Percentiles rank a stretch among this genome's conserved stretches.
These are phyloP conservation scores for Trichonephila clavata DNA, from an alignment of 1,140 invertebrate species.

Conservation along the genomic window DNA sequence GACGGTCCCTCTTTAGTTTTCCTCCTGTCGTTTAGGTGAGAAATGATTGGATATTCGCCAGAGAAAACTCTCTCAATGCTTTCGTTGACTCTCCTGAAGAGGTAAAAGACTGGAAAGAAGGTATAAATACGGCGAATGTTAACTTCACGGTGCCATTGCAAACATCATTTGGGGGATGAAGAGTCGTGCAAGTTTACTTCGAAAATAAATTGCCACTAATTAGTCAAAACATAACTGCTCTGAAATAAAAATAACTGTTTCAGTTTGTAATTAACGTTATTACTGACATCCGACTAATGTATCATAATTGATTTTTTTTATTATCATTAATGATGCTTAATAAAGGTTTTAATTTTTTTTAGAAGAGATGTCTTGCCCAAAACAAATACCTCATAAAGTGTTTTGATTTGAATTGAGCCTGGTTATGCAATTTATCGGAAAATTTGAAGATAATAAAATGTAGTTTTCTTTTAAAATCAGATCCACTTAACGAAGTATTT, in stretches of 20 bases:
- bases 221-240: background rate
- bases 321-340: too few species aligned
- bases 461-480: too few species aligned
- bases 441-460: too few species aligned
- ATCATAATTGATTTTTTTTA: too few species aligned
- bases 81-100: background rate
- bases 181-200: background rate
- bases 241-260: background rate
- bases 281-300: background rate
- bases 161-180: background rate
- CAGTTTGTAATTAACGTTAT: background rate
- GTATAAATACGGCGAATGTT: background rate
- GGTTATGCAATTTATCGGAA: too few species aligned
- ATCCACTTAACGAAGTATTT: too few species aligned
- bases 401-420: too few species aligned
- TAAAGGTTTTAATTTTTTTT: too few species aligned
- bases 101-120: background rate
- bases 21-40: background rate
- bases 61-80: background rate
- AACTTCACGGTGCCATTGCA: background rate
- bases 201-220: background rate
- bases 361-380: too few species aligned
- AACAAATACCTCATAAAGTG: too few species aligned
- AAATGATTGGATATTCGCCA: background rate
- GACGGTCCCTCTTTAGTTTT: background rate